Base-by-base conservation (phyloP, 2,113 vertebrate species). In the Pampusana beccarii region DNA sequence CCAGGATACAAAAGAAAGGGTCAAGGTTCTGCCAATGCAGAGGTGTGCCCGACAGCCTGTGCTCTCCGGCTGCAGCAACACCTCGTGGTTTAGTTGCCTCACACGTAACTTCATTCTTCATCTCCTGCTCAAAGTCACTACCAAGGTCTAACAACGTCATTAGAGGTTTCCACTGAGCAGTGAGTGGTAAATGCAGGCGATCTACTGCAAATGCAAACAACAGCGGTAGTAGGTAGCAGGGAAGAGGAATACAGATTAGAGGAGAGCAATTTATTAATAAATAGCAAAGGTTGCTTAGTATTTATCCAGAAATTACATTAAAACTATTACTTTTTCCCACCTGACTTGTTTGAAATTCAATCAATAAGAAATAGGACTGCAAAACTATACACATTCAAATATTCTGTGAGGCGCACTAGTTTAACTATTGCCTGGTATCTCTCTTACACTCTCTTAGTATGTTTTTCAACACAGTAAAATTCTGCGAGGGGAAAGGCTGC, bases 91-190 rank as follows among this genome's bases (percentile, higher is more conserved):
- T 51, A 51, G 65, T 6, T 79, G 69, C 73, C 66, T 94, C 69
- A 64, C 1, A 5, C 40, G 40, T n/a, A 70, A 81, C 83, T 56
- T 79, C 77, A 54, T 80, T 87, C 65, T 67, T 91, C 84, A 81
- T 40, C 65, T 66, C 62, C 20, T 29, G 61, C 61, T 60, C 75
- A 38, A 94, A 90, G 81, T 89, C 84, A 80, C 61, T 58, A 69
- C 56, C 54, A 40, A 79, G 54, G 70, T 72, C 54, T 82, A 91
- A 58, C 54, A 89, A 64, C 38, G 13, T 80, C 75, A 90, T 90
- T 57, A 82, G 28, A 89, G 65, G 42, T 79, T 95, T 95, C 92
- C 66, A 67, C n/a, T 16, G n/a, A 91, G 61, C 64, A 86, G 51
- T 9, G 31, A 81, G 36, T 61, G 34, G 44, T 82, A 89, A 86